Percentiles rank a stretch among this genome's conserved stretches.
phyloP scores from a whole-genome alignment of 2,888 invertebrate genomes.

The Catonia carolina region DNA sequence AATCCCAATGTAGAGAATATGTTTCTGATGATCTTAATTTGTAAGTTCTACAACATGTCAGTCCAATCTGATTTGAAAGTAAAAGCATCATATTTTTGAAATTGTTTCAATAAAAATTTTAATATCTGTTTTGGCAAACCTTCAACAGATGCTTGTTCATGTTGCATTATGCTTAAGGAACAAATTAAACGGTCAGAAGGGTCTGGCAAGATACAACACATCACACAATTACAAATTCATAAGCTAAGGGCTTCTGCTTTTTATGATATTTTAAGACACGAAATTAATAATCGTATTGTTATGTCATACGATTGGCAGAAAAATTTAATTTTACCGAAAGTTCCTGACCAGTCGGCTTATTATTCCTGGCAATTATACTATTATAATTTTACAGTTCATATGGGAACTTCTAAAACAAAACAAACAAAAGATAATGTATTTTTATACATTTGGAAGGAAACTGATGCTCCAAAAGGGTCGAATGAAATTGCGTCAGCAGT shows the following conservation, averaged over 20 bases:
- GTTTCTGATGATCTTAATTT: neutral
- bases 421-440: conserved; percentile 33
- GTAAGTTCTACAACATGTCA: neutral
- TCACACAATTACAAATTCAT: neutral
- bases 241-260: conserved; percentile 1
- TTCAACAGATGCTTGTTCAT: conserved; percentile 5
- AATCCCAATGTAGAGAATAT: neutral
- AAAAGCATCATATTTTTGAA: neutral
- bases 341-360: too few species aligned
- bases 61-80: neutral
- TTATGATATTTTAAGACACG: neutral
- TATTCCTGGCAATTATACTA: too few species aligned
- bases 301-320: neutral
- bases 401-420: conserved; percentile 26
- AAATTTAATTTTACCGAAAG: neutral
- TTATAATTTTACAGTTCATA: neutral
- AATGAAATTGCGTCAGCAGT: conserved; percentile 37
- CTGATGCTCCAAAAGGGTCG: conserved; percentile 35
- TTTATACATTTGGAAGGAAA: conserved; percentile 39
- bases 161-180: neutral
- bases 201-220: neutral
- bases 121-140: neutral
- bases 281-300: neutral
- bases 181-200: neutral
- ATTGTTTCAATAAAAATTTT: conserved; percentile 3